These are phyloP conservation scores for Drosophila monieri DNA, from an alignment of 2,888 invertebrate genomes.

Conservation along the genomic window DNA sequence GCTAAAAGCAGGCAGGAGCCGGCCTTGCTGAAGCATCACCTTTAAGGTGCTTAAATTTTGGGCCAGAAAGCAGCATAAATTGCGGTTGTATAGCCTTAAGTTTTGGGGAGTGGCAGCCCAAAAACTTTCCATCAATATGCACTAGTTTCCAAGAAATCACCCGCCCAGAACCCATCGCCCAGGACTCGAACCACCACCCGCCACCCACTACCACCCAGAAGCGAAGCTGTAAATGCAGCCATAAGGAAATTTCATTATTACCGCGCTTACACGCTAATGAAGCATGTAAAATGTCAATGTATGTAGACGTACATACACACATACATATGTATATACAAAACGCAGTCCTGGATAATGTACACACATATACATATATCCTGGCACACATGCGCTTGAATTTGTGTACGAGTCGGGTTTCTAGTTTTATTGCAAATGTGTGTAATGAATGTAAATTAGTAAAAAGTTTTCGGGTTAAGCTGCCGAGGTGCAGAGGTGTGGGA, in stretches of 20 bases:
- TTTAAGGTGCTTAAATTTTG: conserved; percentile 30
- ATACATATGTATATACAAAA: conserved; percentile 2
- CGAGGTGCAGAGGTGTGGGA: conserved; percentile 33
- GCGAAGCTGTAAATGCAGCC: conserved; percentile 67
- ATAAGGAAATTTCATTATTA: conserved; percentile 81
- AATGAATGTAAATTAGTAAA: conserved; percentile 81
- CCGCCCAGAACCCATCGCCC: background rate
- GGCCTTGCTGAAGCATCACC: conserved; percentile 37
- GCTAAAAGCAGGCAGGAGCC: background rate
- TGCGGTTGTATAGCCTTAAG: conserved; percentile 69
- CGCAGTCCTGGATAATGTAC: background rate
- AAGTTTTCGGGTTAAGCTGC: conserved; percentile 61
- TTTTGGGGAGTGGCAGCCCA: conserved; percentile 47
- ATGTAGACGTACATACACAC: conserved; percentile 30
- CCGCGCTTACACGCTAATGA: conserved; percentile 80
- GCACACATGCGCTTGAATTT: conserved; percentile 15
- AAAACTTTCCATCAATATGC: conserved; percentile 74
- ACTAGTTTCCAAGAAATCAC: conserved; percentile 24
- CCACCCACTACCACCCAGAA: conserved; percentile 4
- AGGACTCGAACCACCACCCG: no score
- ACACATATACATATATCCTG: conserved; percentile 23
- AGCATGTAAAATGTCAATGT: conserved; percentile 80
- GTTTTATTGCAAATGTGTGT: conserved; percentile 81
- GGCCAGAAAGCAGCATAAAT: conserved; percentile 65
- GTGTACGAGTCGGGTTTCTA: conserved; percentile 53